Evolutionary conservation across 2,888 invertebrate genomes (phyloP).

Genomic region (Metellina segmentata): DNA sequence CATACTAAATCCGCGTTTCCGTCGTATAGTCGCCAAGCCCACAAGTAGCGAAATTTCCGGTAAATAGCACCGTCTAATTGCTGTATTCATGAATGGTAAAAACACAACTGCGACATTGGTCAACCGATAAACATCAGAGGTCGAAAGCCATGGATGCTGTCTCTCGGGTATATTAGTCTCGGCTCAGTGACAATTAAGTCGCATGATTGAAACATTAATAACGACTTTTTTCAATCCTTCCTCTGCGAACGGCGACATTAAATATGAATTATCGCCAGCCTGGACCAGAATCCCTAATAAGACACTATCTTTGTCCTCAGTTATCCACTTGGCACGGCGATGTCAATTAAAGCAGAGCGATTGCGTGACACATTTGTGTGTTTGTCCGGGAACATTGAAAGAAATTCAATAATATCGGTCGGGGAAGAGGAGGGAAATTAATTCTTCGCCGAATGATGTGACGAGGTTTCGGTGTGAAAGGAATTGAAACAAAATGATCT

Average conservation of each 20-base stretch:
- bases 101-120: constrained; percentile 36
- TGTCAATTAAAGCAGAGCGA: constrained; percentile 36
- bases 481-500: neutral
- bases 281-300: constrained; percentile 40
- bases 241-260: constrained; percentile 42
- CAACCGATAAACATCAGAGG: constrained; percentile 12
- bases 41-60: constrained; percentile 4
- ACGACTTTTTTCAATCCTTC: constrained; percentile 48
- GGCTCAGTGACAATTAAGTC: constrained; percentile 57
- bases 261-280: constrained; percentile 58
- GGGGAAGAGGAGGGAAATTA: constrained; percentile 36
- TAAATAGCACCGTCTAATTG: neutral
- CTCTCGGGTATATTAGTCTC: constrained; percentile 18
- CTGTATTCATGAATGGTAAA: neutral
- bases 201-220: constrained; percentile 72
- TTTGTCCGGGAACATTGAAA: constrained; percentile 33
- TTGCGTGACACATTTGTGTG: constrained; percentile 44
- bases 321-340: constrained; percentile 12
- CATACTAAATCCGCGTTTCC: constrained; percentile 22
- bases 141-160: neutral
- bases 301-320: constrained; percentile 24
- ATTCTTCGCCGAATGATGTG: neutral
- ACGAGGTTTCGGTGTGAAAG: neutral
- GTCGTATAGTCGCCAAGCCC: constrained; percentile 21
- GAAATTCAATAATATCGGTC: constrained; percentile 38